Evolutionary conservation across 2,888 invertebrate genomes (phyloP), one percentile per base, ranked within the genome.

Genomic region (Noctua comes): DNA sequence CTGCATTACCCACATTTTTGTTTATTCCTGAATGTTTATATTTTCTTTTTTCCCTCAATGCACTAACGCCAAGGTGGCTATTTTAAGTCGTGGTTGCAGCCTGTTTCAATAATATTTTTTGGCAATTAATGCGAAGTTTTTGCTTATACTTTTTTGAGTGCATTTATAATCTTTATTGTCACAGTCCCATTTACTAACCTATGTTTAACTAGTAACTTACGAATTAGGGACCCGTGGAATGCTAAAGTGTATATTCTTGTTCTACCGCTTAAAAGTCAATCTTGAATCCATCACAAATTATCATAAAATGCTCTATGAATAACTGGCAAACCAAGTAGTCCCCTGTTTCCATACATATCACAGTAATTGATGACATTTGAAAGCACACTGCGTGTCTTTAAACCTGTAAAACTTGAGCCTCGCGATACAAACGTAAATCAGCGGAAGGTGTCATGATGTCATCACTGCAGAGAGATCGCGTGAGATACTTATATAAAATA

Each of bases 391-490:
- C 73, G 76, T 82, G 80, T 77, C 68, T 75, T 73, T 57, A 80
- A 79, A 74, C 68, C 76, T 48, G 77, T 86, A 77, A 80, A 85
- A 80, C 69, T 73, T 76, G 77, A 73, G 75, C 79, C 78, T 82
- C 40, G 40, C 54, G 51, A 21, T 79, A 75, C 76, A 82, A 82
- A 77, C 31, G 69, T 69, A 69, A 86, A 86, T 86, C 83, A 73
- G 27, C 73, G 66, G 40, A 68, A 90, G 90, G 91, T 92, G 91
- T 91, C 88, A 90, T 89, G 90, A 91, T 92, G 91, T 91, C 88
- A 90, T 89, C 90, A 89, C 88, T 92, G 93, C 93, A 92, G 90
- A 87, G 82, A 76, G 72, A 92, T 96, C 93, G 96, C 96, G 95
- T 96, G 96, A 82, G 71, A 73, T 64, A 79, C 70, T 43, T 82